These are phyloP conservation scores for Mustela lutreola DNA, from an alignment of 2,113 vertebrate genomes.

Conservation along the genomic window DNA sequence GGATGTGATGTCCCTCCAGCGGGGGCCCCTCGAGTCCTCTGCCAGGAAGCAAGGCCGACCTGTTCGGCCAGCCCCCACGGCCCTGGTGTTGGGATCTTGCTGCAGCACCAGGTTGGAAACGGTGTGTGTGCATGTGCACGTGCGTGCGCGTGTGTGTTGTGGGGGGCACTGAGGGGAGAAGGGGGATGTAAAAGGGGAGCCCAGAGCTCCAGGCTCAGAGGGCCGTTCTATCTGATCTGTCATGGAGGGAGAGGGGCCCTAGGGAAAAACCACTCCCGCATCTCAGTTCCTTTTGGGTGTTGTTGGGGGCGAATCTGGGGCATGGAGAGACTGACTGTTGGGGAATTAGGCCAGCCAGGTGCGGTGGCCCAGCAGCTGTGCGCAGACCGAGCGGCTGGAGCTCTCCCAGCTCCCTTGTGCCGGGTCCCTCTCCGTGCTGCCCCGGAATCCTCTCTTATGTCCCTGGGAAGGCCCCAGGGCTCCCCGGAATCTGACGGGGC, in stretches of 20 bases:
- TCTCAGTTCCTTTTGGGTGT: neutral
- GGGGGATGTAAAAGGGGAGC: rapidly evolving
- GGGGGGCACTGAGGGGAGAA: neutral
- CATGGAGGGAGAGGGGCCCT: neutral
- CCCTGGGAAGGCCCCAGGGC: neutral
- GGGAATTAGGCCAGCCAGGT: rapidly evolving
- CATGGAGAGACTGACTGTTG: rapidly evolving
- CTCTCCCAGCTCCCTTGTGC: neutral
- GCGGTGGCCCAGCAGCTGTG: neutral
- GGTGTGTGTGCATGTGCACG: neutral
- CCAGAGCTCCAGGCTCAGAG: neutral
- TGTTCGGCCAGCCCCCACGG: neutral
- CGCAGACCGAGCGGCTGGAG: neutral
- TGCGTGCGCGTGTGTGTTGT: too few relatives aligned
- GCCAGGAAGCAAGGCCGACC: neutral
- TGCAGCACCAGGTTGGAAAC: neutral
- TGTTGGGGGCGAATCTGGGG: too few relatives aligned
- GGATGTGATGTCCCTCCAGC: too few relatives aligned
- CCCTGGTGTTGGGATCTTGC: neutral
- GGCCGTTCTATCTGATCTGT: neutral
- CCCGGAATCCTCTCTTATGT: neutral
- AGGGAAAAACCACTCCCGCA: neutral
- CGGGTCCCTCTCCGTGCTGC: neutral
- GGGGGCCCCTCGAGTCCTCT: rapidly evolving
- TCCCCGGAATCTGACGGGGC: neutral